Base-by-base conservation (phyloP, 2,888 invertebrate genomes). In the Quadriops clusia region DNA sequence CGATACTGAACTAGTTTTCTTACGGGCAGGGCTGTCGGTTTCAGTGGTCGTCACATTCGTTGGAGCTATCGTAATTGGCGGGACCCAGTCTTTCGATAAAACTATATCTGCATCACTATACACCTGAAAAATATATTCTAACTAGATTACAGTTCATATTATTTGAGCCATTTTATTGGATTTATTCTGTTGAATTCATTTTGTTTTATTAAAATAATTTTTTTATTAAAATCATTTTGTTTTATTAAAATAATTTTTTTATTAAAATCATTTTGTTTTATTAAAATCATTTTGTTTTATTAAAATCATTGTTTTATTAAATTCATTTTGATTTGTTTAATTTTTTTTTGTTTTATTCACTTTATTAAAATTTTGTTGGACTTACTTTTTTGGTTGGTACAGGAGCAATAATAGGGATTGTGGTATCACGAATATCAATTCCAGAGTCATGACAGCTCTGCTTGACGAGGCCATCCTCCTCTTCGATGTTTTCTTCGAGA, bases 81-180 rank as follows among this genome's bases (percentile, higher is more conserved):
- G 86, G 42, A 85, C 82, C 81, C 85, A 86, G 42, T 85, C 85
- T 38, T 82, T 79, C 21, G 84, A 83, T 47, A 86, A 67, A 37
- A 87, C 83, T 52, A 87, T 84, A 58, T 87, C 86, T 34, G 86
- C 85, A 61, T 87, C 86, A 54, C 83, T 83, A 61, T 84, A 86
- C 43, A 80, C 74, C 68, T 74, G 52, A 8, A 47, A 45, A 37
- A 23, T 26, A 23, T 4, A 15, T 17, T 17, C 14, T 4, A 14
- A 4, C 3, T 6, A 4, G 12, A 10, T 11, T 13, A 22, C 9
- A 22, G 11, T 7, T 5, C 11, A 22, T 22, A 22, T 4, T n/a
- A n/a, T n/a, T n/a, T n/a, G n/a, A n/a, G n/a, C n/a, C 9, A 22
- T 22, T 10, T 6, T 26, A 11, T 8, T 16, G 8, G n/a, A 26